Evolutionary conservation across 2,797 vertebrate genomes (phyloP), one percentile per base, ranked within the genome.

Genomic region (Onychomys leucogaster): DNA sequence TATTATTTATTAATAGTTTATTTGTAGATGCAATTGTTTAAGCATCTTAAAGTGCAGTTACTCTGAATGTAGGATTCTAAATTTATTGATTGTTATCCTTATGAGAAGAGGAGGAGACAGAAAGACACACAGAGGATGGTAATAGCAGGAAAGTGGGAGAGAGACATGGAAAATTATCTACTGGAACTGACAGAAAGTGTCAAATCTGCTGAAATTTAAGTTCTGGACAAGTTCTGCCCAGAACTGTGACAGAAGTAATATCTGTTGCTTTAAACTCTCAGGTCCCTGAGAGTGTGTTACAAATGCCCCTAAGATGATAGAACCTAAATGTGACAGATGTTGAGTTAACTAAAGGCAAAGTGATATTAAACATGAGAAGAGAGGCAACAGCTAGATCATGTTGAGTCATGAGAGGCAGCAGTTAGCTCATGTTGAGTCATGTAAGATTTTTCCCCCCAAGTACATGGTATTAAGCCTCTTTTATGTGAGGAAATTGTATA

Each of bases 1-100:
- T 46, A 7, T 85, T 89, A 61, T 77, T 93, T 96, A 71, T 4
- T 85, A 86, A 71, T 37, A 17, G 6, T 43, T 4, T 93, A 13
- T 83, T 49, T 52, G 16, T 87, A 80, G 10, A 57, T 69, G 21
- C 4, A 78, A n/a, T 46, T 76, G 23, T 27, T 77, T 76, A 75
- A 88, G 43, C 25, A 73, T 78, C 25, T 89, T 95, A 49, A 82
- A 9, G 25, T 69, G 4, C 27, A 69, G 43, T 52, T 12, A 23
- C 14, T 21, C 5, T 34, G 29, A 1, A 32, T 34, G 17, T 34
- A 13, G 41, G 27, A 3, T 23, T 65, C 61, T 67, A 67, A 65
- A 65, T 65, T 46, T 84, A 2, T 6, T 85, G 61, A 34, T 9
- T 49, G 61, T 63, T 14, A 49, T 11, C 17, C 61, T 67, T 21